Base-by-base conservation (phyloP, 2,113 vertebrate species). In the Gasterosteus nipponicus region DNA sequence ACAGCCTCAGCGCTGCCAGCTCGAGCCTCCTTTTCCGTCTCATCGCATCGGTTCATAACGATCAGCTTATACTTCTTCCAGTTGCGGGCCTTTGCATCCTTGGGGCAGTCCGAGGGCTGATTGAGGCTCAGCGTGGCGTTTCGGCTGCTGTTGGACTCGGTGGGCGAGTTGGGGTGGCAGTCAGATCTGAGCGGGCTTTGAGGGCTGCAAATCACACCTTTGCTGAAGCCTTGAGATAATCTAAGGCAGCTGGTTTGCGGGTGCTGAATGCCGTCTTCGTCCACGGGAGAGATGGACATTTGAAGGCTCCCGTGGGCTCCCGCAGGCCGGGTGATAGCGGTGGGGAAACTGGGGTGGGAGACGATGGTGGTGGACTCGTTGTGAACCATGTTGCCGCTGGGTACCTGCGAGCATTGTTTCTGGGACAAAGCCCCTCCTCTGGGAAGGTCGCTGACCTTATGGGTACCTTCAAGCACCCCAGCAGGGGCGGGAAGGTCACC, bases 61-160 rank as follows among this genome's bases (percentile, higher is more conserved):
- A 99, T 99, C 86, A 97, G 96, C 89, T 98, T 99, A 92, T 98
- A 98, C 74, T 99, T 99, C 93, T 99, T 99, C 98, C 98, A 99
- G 95, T 99, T 98, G 91, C 94, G 95, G 12, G 96, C 96, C 91
- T 97, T 98, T 84, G 92, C 87, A 69, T 97, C 96, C 0, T 93
- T 94, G 10, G 93, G 87, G 51, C 93, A 93, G 9, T 94, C 92
- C 0, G 95, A 92, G 4, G 94, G 93, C 49, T 91, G 92, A 1
- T 95, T 92, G 61, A 92, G 94, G 47, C 93, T 61, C 22, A 97
- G 93, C 41, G 93, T 89, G 22, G 97, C 97, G 0, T 96, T 98
- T 85, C 95, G 96, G 93, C 97, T 98, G 93, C 98, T 97, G 91
- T 96, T 97, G 84, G 98, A 99, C 90, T 99, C 98, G 0, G 97